phyloP scores from a whole-genome alignment of 2,888 invertebrate genomes.

The Iselma pallidipennis region DNA sequence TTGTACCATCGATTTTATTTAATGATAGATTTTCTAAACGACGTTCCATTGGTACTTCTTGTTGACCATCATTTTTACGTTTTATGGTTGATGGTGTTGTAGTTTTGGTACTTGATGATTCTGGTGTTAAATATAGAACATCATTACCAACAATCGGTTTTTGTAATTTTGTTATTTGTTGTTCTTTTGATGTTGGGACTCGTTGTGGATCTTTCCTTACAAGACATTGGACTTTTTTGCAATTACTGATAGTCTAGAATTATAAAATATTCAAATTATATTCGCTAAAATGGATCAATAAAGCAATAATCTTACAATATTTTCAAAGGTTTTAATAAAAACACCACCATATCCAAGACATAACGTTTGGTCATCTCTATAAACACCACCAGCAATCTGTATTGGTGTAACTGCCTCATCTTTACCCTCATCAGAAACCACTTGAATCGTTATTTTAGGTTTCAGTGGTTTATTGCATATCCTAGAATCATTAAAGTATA shows the following conservation, averaged over 20 bases:
- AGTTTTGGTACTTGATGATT: constrained; percentile 42
- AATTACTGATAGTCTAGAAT: constrained; percentile 38
- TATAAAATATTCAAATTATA: constrained; percentile 8
- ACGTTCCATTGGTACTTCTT: constrained; percentile 80
- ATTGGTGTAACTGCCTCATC: constrained; percentile 59
- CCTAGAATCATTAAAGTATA: constrained; percentile 39
- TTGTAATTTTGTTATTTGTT: constrained; percentile 53
- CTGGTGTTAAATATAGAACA: constrained; percentile 59
- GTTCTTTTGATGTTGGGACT: constrained; percentile 34
- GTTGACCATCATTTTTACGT: constrained; percentile 48
- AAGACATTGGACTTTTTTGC: constrained; percentile 57
- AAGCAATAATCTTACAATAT: constrained; percentile 57
- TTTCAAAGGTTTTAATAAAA: constrained; percentile 64
- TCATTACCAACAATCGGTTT: constrained; percentile 54
- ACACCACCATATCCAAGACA: constrained; percentile 64
- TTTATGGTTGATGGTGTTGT: constrained; percentile 39
- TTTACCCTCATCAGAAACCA: constrained; percentile 61
- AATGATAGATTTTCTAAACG: constrained; percentile 79
- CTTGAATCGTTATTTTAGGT: constrained; percentile 64
- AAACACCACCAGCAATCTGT: constrained; percentile 58
- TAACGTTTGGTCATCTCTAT: constrained; percentile 54
- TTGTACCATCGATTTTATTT: constrained; percentile 59
- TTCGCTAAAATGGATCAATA: neutral
- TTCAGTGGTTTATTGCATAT: constrained; percentile 64
- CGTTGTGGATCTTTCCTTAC: constrained; percentile 54